Percentiles rank a stretch among this genome's conserved stretches.
Conservation (phyloP, 2,888 invertebrate genomes). For the Cantharis rustica region DNA sequence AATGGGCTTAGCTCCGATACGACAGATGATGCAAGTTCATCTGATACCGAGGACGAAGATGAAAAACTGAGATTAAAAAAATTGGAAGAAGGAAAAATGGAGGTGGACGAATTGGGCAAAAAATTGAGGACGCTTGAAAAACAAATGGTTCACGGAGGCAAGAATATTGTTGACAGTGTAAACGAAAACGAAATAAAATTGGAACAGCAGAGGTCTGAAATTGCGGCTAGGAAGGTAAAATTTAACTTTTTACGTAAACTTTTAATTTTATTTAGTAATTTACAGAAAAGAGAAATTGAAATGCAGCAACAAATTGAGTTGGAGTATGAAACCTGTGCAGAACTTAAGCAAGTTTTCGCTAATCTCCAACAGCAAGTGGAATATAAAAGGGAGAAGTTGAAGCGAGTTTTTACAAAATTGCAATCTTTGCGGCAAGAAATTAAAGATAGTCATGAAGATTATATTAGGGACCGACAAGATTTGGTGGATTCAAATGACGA, state of each 20-base stretch:
- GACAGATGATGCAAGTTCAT: constrained; percentile 50
- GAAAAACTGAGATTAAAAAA: constrained; percentile 55
- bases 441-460: constrained; percentile 82
- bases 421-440: constrained; percentile 77
- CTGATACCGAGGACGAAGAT: constrained; percentile 52
- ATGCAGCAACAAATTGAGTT: constrained; percentile 93
- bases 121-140: constrained; percentile 88
- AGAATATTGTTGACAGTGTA: constrained; percentile 93
- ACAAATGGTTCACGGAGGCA: constrained; percentile 91
- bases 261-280: background rate
- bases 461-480: constrained; percentile 89
- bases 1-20: constrained; percentile 36
- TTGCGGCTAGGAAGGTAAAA: constrained; percentile 81
- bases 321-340: constrained; percentile 91
- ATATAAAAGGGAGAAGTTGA: constrained; percentile 90
- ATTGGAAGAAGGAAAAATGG: constrained; percentile 60
- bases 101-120: constrained; percentile 75
- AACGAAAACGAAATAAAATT: constrained; percentile 91
- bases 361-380: constrained; percentile 96
- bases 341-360: constrained; percentile 88
- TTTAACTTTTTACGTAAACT: constrained; percentile 1
- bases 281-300: constrained; percentile 73
- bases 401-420: constrained; percentile 85
- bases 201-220: constrained; percentile 83
- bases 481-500: constrained; percentile 91